Percentiles rank a stretch among this genome's conserved stretches.
Conservation (phyloP, 2,888 invertebrate species). For the Latheticus oryzae region DNA sequence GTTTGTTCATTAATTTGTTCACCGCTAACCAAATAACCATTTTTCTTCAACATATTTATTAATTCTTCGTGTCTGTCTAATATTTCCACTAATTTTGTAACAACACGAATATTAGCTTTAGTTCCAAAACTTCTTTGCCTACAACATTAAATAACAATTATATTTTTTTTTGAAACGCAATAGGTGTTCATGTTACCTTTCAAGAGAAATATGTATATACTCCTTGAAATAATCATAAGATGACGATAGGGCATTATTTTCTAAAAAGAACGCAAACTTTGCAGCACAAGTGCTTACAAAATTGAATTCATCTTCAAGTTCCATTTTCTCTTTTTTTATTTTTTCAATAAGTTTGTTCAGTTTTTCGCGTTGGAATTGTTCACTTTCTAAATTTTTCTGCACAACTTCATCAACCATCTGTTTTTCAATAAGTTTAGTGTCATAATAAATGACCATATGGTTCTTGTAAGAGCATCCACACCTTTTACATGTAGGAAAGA, state of each 20-base stretch:
- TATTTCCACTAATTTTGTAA: constrained; percentile 47
- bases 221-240: no score
- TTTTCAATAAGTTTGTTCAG: not conserved
- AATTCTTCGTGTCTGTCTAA: constrained; percentile 49
- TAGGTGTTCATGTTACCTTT: no score
- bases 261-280: not conserved
- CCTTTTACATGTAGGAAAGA: not conserved
- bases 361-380: not conserved
- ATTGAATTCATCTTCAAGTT: not conserved
- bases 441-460: constrained; percentile 2
- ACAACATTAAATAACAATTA: constrained; percentile 28
- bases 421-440: not conserved
- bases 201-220: no score
- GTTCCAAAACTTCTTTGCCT: constrained; percentile 51
- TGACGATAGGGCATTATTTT: not conserved
- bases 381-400: not conserved
- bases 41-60: constrained; percentile 48
- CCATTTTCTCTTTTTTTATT: not conserved
- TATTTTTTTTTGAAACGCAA: no score
- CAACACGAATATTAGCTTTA: constrained; percentile 41
- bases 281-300: not conserved
- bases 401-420: not conserved
- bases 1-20: constrained; percentile 26
- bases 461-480: not conserved
- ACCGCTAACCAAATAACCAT: constrained; percentile 38